phyloP scores from a whole-genome alignment of 2,888 invertebrate species.

The Caenorhabditis sp. region DNA sequence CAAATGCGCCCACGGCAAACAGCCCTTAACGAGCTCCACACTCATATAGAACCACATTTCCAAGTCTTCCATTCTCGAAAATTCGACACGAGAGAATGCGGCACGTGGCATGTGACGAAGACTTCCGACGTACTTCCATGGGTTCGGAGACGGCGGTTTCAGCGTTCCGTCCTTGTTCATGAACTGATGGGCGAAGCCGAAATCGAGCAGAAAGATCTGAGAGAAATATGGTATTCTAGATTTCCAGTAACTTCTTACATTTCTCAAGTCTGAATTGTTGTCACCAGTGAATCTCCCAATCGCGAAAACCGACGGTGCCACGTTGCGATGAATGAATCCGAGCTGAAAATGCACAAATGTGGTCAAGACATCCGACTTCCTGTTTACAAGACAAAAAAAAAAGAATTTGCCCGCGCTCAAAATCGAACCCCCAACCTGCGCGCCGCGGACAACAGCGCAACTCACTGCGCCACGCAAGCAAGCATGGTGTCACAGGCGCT shows the following conservation, averaged over 20 bases:
- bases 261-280: constrained; percentile 57
- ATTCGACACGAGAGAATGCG: constrained; percentile 60
- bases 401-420: too few species aligned
- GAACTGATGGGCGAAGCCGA: constrained; percentile 71
- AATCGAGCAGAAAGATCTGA: constrained; percentile 71
- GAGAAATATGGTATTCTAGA: background rate
- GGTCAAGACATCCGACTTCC: background rate
- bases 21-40: constrained; percentile 71
- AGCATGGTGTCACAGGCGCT: too few species aligned
- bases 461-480: too few species aligned
- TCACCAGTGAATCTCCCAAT: constrained; percentile 65
- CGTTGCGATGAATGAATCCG: constrained; percentile 69
- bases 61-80: constrained; percentile 71
- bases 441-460: too few species aligned
- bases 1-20: constrained; percentile 71
- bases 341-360: too few species aligned
- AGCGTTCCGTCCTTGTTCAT: constrained; percentile 64
- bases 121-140: constrained; percentile 71
- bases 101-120: constrained; percentile 68
- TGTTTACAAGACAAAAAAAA: too few species aligned
- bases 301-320: constrained; percentile 70
- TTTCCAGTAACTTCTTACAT: constrained; percentile 24
- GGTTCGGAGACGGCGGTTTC: constrained; percentile 67
- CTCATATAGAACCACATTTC: constrained; percentile 75
- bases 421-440: too few species aligned